Conservation (phyloP, 2,797 vertebrate species). For the Myotis daubentonii region DNA sequence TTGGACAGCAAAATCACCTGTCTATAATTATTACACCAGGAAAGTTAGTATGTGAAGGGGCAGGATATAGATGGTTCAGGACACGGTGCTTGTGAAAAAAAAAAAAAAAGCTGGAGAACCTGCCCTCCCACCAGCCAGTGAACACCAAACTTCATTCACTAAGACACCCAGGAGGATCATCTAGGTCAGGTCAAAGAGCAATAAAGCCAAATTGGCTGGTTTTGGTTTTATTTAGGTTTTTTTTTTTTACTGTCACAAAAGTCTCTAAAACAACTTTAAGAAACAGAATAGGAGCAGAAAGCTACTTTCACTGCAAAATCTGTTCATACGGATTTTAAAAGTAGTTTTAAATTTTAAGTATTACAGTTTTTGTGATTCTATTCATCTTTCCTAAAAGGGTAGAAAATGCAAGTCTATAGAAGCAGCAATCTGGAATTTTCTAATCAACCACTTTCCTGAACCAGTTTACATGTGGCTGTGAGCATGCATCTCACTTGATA, state of each 20-base stretch:
- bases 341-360: background rate
- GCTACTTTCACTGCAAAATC: background rate
- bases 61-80: background rate
- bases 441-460: constrained; percentile 59
- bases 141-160: background rate
- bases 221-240: background rate
- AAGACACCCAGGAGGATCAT: background rate
- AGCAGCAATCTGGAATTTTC: constrained; percentile 65
- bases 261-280: background rate
- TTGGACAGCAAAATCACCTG: background rate
- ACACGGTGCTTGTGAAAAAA: background rate
- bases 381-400: background rate
- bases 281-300: background rate
- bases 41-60: background rate
- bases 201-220: background rate
- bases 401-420: background rate
- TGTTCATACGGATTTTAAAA: background rate
- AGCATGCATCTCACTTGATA: constrained; percentile 62
- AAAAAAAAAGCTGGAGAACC: background rate
- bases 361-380: background rate
- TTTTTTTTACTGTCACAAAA: background rate
- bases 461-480: constrained; percentile 61
- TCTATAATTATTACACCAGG: background rate
- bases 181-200: background rate
- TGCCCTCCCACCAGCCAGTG: too few relatives aligned